These are phyloP conservation scores for Formica exsecta DNA, from an alignment of 1,140 invertebrate genomes.

Conservation along the genomic window DNA sequence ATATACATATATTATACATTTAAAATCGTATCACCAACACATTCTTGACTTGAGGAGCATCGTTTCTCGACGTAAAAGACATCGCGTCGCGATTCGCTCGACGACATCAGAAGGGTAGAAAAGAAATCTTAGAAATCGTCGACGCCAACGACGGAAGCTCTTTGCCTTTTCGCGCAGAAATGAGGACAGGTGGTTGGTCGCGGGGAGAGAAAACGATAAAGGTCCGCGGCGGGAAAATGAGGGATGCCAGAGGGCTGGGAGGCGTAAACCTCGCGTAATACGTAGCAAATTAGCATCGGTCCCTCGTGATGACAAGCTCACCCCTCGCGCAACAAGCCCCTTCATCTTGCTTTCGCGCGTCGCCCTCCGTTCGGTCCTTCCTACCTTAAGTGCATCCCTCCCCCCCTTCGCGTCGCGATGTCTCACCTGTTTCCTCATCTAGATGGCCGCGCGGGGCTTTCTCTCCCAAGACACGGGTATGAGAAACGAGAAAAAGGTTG, in stretches of 20 bases:
- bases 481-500: conserved; percentile 19
- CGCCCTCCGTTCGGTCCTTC: background rate
- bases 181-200: conserved; percentile 30
- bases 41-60: background rate
- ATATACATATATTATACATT: background rate
- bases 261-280: conserved; percentile 53
- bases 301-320: conserved; percentile 10
- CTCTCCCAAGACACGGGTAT: background rate
- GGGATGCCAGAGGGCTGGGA: background rate
- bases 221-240: background rate
- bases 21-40: background rate
- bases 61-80: background rate
- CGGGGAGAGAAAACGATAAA: conserved; percentile 7
- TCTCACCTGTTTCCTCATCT: conserved; percentile 32
- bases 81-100: background rate
- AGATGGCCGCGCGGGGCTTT: background rate
- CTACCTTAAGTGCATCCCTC: background rate
- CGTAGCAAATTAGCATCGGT: conserved; percentile 58
- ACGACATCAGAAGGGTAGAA: conserved; percentile 3
- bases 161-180: conserved; percentile 39
- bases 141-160: conserved; percentile 21
- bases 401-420: background rate
- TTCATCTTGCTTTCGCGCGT: background rate
- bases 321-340: too few species aligned
- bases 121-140: conserved; percentile 22